Evolutionary conservation across 1,140 invertebrate genomes (phyloP).

Genomic region (Charaxes varanes): DNA sequence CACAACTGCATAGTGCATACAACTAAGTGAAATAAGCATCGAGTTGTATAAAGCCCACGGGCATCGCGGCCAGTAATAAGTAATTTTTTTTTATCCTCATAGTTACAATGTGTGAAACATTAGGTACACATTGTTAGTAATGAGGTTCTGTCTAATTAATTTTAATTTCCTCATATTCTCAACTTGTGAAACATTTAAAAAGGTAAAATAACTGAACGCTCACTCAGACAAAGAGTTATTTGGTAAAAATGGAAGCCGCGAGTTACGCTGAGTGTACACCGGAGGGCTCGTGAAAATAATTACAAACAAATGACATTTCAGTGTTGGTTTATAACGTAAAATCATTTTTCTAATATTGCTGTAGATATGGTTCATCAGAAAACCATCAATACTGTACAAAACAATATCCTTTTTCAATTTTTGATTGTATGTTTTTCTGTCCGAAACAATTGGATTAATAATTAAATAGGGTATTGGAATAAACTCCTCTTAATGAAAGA

Average conservation of each 20-base stretch:
- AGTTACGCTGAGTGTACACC: conserved; percentile 1
- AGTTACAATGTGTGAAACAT: conserved; percentile 36
- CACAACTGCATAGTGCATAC: too few species aligned
- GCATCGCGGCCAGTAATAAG: not conserved
- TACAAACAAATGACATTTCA: not conserved
- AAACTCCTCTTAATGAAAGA: too few species aligned
- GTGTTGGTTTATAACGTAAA: not conserved
- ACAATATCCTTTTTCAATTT: too few species aligned
- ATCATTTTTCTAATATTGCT: too few species aligned
- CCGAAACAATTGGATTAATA: too few species aligned
- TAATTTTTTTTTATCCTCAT: conserved; percentile 17
- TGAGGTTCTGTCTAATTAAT: conserved; percentile 17
- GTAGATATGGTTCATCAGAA: too few species aligned
- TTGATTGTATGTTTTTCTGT: too few species aligned
- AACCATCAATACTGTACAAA: too few species aligned
- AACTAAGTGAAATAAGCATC: too few species aligned
- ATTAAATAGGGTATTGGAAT: too few species aligned
- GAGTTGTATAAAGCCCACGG: not conserved
- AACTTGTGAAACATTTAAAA: conserved; percentile 27
- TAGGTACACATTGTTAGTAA: conserved; percentile 19
- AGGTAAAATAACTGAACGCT: conserved; percentile 36
- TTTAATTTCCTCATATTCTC: conserved; percentile 20
- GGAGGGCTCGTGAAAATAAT: not conserved
- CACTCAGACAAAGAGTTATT: conserved; percentile 47
- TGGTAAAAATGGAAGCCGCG: conserved; percentile 42